These are phyloP conservation scores for Neopelma chrysocephalum DNA, from an alignment of 2,797 vertebrate species.

Conservation along the genomic window DNA sequence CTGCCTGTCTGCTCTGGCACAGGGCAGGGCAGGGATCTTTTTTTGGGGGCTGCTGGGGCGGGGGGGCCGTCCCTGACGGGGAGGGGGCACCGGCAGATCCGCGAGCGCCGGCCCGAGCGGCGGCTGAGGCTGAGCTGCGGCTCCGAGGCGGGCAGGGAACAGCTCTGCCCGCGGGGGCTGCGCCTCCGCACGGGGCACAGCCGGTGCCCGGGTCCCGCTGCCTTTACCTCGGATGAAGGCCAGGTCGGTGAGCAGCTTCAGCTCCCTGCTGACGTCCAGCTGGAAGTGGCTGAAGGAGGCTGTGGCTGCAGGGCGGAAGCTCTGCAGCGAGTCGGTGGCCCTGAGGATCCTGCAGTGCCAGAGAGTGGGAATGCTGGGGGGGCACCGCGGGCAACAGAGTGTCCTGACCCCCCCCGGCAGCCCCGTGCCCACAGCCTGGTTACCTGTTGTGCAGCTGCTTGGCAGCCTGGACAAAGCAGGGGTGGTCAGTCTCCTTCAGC, in stretches of 20 bases:
- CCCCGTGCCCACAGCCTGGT: accelerated
- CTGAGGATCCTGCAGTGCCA: conserved; percentile 81
- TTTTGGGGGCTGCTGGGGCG: conserved; percentile 18
- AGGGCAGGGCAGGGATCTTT: background rate
- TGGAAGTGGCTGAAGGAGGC: conserved; percentile 91
- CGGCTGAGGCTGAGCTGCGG: background rate
- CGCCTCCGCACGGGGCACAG: background rate
- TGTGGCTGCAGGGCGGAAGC: conserved; percentile 85
- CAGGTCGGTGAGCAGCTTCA: conserved; percentile 85
- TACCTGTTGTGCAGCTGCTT: conserved; percentile 92
- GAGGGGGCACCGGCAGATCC: background rate
- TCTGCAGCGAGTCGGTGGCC: conserved; percentile 89
- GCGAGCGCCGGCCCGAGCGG: background rate
- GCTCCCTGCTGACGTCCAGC: conserved; percentile 88
- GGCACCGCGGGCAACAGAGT: accelerated
- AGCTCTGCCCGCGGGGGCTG: background rate
- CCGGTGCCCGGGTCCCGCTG: conserved; percentile 14
- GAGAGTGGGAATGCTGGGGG: background rate
- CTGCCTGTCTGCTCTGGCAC: conserved; percentile 38
- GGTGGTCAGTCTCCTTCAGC: conserved; percentile 91
- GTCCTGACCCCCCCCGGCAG: accelerated
- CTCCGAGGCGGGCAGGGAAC: background rate
- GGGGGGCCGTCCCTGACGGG: conserved; percentile 20
- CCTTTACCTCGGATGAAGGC: conserved; percentile 87
- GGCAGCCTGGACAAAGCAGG: conserved; percentile 94